A percentile compares a stretch with the other conserved stretches of the same genome.
Conservation (phyloP, 2,888 invertebrate species). For the Rhopalosiphum nymphaeae region DNA sequence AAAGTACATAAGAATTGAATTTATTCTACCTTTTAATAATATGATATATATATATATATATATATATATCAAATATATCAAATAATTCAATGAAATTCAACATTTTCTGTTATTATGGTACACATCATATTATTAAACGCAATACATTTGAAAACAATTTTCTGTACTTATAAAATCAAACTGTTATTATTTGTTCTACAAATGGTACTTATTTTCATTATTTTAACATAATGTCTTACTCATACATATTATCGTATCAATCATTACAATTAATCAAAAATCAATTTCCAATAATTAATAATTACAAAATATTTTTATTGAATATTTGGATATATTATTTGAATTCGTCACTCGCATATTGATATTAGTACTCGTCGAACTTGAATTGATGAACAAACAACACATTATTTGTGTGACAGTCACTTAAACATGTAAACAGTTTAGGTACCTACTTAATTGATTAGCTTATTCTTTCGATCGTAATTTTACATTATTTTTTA, state of each 20-base stretch:
- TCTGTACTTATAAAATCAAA: background rate
- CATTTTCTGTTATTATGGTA: background rate
- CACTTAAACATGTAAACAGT: background rate
- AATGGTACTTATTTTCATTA: background rate
- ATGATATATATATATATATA: background rate
- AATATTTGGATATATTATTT: background rate
- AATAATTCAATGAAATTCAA: background rate
- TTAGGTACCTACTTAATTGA: background rate
- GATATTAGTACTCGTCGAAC: background rate
- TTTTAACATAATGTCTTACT: background rate
- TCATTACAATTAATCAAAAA: background rate
- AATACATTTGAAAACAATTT: background rate
- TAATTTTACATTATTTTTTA: background rate
- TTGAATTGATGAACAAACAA: constrained; percentile 10
- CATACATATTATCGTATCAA: background rate
- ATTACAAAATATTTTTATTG: background rate
- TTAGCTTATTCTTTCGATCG: background rate
- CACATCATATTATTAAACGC: background rate
- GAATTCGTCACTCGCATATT: background rate
- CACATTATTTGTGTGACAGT: background rate
- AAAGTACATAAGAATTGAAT: background rate
- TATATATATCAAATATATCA: background rate
- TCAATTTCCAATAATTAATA: background rate
- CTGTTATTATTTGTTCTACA: background rate
- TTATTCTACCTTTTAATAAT: background rate